Base-by-base conservation (phyloP, 1,140 invertebrate species). In the Panagrolaimus sp. region DNA sequence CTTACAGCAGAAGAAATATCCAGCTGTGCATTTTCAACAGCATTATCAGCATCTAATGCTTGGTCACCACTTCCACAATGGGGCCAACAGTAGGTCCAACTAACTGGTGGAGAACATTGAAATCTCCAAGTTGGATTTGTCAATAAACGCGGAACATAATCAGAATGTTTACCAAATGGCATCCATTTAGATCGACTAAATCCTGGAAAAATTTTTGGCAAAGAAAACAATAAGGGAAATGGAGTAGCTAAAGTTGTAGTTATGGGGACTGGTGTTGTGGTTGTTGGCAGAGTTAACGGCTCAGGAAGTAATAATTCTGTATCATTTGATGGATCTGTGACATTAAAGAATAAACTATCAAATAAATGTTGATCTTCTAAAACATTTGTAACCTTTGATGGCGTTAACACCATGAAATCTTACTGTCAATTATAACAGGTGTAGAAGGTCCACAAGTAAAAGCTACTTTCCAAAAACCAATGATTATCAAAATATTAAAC, bases 41-140 rank as follows among this genome's bases (percentile, higher is more conserved):
- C 51, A 20, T 57, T 27, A 25, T 57, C 51, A 8, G 51, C 51
- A 27, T 57, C 51, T 11, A 57, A 16, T 25, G 51, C 51, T 27
- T 57, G 51, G 8, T 57, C 51, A 57, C 51, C 51, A 5, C 51
- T 57, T 57, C 51, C 51, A 57, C 51, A 57, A 57, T 25, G 51
- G 3, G 51, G 51, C 8, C 20, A 57, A 57, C 51, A 57, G 8
- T 57, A 57, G 0, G 51, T 57, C 51, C 51, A 57, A 27, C 51
- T 57, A 16, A 57, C 51, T 57, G 51, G 51, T 25, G 51, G 51
- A 11, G 51, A 57, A 11, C 51, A 20, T 16, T 16, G 20, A 20
- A 57, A 57, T 20, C 51, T 57, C 51, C 51, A 57, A 57, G 51
- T 57, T 27, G 51, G 51, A 57, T 57, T 57, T 57, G 51, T 57